These are phyloP conservation scores for Babyrousa celebensis DNA, from an alignment of 2,797 vertebrate species.

Conservation along the genomic window DNA sequence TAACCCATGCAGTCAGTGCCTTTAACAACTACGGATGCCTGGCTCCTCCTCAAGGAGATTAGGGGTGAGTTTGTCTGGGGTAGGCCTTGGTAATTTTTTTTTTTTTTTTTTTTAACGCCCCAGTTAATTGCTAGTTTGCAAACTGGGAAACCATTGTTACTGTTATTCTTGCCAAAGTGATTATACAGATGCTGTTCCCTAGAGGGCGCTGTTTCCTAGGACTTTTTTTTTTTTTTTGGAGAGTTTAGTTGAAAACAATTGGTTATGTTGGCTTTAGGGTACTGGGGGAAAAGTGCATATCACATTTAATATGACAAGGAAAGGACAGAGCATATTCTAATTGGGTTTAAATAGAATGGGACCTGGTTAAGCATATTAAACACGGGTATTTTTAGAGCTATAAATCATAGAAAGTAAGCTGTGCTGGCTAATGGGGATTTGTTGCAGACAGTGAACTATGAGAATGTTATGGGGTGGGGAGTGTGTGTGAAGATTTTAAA, in stretches of 20 bases:
- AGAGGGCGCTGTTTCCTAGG: background rate
- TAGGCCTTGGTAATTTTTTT: background rate
- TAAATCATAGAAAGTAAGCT: background rate
- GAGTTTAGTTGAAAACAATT: background rate
- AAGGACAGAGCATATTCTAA: background rate
- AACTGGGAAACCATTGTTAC: background rate
- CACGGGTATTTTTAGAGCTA: background rate
- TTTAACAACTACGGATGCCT: background rate
- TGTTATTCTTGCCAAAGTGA: background rate
- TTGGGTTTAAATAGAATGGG: background rate
- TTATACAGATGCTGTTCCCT: background rate
- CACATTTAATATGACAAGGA: background rate
- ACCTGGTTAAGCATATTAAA: background rate
- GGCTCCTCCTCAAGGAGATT: background rate
- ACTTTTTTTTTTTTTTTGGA: background rate
- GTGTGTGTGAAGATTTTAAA: background rate
- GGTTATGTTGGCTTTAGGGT: background rate
- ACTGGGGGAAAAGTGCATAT: background rate
- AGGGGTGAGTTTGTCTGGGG: background rate
- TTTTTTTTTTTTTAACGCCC: background rate
- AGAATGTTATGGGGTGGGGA: background rate
- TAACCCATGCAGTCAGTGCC: accelerated
- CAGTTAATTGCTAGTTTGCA: background rate
- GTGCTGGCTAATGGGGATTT: background rate
- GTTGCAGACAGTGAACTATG: background rate